Evolutionary conservation across 2,797 vertebrate genomes (phyloP), one percentile per base, ranked within the genome.

Genomic region (Phrynocephalus vlangalii): DNA sequence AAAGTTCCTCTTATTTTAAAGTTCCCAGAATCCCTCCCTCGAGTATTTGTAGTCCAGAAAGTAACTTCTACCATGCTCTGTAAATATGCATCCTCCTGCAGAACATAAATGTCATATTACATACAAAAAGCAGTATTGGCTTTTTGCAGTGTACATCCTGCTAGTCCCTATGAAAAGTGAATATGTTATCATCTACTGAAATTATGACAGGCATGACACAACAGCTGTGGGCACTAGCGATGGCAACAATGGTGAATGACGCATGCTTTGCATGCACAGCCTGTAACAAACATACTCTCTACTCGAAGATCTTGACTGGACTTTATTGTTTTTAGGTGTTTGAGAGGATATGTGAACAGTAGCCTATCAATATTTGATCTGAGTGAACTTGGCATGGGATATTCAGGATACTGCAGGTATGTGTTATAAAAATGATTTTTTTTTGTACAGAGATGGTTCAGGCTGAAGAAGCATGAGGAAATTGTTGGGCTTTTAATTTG

Each of bases 331-430:
- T 89, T 77, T 94, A 99, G 99, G 91, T 99, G 99, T 95, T 96
- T 99, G 85, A 97, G 93, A 85, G 99, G 99, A 63, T 99, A 99
- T 86, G 97, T 99, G 95, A 99, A 99, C 96, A 99, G 98, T 93
- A 99, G 99, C 93, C 95, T 99, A 85, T 99, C 99, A 22, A 97
- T 99, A 81, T 99, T 99, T 94, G 97, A 99, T 92, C 96, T 99
- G 97, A 97, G 97, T 84, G 98, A 98, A 79, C 95, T 97, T 60
- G 97, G 95, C 7, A 97, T 98, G 90, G 97, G 96, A 86, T 97
- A 97, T 86, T 94, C 96, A 0, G 97, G 97, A 87, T 98, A 98
- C 93, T 99, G 99, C 97, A 97, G 98, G 98, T 98, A 95, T 0
- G 85, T 87, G 63, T 52, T 79, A 56, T 4, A 48, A n/a, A 50